phyloP scores from a whole-genome alignment of 1,140 invertebrate species.

The Bicyclus anynana region DNA sequence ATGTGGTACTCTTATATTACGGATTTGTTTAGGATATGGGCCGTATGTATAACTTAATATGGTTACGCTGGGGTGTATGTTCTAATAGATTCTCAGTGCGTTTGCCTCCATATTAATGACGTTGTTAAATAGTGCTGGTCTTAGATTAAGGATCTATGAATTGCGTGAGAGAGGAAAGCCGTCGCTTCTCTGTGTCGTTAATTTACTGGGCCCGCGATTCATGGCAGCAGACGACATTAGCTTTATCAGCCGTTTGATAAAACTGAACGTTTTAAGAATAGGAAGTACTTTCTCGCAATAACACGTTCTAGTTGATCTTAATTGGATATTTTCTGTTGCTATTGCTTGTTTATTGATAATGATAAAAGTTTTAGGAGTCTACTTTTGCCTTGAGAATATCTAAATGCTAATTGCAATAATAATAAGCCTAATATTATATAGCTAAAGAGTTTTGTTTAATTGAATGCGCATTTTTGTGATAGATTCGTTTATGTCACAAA shows the following conservation, averaged over 20 bases:
- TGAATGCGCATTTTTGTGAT: too few species aligned
- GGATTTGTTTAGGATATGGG: slow-evolving; percentile 30
- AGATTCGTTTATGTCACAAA: too few species aligned
- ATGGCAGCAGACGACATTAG: slow-evolving; percentile 9
- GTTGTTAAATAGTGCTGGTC: slow-evolving; percentile 21
- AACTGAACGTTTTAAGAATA: not conserved
- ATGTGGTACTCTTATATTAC: slow-evolving; percentile 35
- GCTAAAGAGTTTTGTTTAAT: too few species aligned
- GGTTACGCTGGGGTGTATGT: not conserved
- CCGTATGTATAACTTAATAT: slow-evolving; percentile 25
- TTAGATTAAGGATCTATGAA: slow-evolving; percentile 33
- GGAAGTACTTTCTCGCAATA: not conserved
- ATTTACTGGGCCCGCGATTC: slow-evolving; percentile 22
- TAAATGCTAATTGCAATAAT: too few species aligned
- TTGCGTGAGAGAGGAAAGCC: slow-evolving; percentile 33
- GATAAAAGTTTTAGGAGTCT: too few species aligned
- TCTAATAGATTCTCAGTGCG: slow-evolving; percentile 13
- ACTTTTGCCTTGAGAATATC: too few species aligned
- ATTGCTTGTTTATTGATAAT: not conserved
- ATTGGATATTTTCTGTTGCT: not conserved
- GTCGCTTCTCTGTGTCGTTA: slow-evolving; percentile 22
- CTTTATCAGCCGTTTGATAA: slow-evolving; percentile 16
- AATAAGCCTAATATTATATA: too few species aligned
- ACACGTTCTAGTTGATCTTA: not conserved
- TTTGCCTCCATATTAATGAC: slow-evolving; percentile 21